Conservation (phyloP, 92 coral and sea anemone species). For the Montipora capitata region DNA sequence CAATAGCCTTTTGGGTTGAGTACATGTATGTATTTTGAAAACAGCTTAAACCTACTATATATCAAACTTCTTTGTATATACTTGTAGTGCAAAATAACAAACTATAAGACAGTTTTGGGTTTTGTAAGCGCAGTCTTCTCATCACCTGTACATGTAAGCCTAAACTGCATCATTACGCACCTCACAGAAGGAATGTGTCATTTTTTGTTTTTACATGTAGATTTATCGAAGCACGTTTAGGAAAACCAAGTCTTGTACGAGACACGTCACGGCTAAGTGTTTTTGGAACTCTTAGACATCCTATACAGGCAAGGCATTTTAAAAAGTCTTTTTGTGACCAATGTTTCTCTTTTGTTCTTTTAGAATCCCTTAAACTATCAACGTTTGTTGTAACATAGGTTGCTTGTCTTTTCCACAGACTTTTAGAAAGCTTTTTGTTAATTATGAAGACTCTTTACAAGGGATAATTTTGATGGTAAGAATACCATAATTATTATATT, state of each 20-base stretch:
- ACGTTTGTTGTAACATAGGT: not conserved
- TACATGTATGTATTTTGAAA: too few species aligned
- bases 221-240: slow-evolving; percentile 92
- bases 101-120: too few species aligned
- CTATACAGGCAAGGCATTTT: slow-evolving; percentile 74
- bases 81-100: too few species aligned
- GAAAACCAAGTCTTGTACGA: slow-evolving; percentile 95
- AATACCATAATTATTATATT: too few species aligned
- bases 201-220: slow-evolving; percentile 33
- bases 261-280: slow-evolving; percentile 95
- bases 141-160: not conserved
- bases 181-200: not conserved
- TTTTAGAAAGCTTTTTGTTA: slow-evolving; percentile 83
- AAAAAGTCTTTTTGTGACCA: not conserved
- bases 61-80: too few species aligned
- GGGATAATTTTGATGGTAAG: slow-evolving; percentile 95
- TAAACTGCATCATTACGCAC: not conserved
- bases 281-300: slow-evolving; percentile 89
- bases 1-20: too few species aligned
- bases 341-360: not conserved
- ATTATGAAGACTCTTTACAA: slow-evolving; percentile 92
- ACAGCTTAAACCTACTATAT: too few species aligned
- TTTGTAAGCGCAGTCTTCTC: too few species aligned
- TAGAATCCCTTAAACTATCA: not conserved
- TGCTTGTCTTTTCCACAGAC: slow-evolving; percentile 64